These are phyloP conservation scores for Sciurus carolinensis DNA, from an alignment of 2,797 vertebrate genomes.

Conservation along the genomic window DNA sequence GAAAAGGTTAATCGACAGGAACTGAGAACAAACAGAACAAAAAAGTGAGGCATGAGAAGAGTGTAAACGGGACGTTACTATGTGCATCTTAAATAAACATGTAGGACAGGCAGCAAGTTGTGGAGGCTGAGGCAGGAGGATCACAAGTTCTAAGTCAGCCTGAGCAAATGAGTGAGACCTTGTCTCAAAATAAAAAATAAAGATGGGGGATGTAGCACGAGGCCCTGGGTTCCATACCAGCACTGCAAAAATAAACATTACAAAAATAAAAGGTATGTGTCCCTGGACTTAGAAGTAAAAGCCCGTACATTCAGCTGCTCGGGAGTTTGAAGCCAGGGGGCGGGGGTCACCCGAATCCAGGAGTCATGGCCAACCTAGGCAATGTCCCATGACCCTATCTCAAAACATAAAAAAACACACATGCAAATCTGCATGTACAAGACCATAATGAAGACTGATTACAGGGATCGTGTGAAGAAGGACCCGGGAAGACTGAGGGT, in stretches of 20 bases:
- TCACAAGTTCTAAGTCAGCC: too few species aligned
- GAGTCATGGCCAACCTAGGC: neutral
- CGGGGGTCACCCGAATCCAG: too few species aligned
- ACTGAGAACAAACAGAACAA: neutral
- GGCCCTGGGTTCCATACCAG: too few species aligned
- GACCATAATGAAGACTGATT: neutral
- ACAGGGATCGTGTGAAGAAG: neutral
- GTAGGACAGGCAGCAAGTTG: too few species aligned
- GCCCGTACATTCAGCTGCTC: neutral
- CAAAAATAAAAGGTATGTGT: too few species aligned
- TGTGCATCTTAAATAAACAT: neutral
- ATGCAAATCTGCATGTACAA: neutral
- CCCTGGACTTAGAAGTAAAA: too few species aligned
- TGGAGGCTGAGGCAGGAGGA: too few species aligned
- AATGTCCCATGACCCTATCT: too few species aligned
- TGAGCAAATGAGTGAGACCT: neutral
- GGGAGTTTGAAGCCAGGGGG: neutral
- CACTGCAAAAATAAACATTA: too few species aligned
- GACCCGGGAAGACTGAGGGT: neutral
- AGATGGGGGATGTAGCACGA: too few species aligned
- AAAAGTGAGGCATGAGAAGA: neutral
- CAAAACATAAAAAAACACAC: neutral
- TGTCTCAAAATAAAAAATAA: neutral
- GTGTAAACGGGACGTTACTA: neutral
- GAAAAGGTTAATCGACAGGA: neutral